Conservation (phyloP, 30 jellyfish, hydroid and myxozoan species). For the Catostylus mosaicus region DNA sequence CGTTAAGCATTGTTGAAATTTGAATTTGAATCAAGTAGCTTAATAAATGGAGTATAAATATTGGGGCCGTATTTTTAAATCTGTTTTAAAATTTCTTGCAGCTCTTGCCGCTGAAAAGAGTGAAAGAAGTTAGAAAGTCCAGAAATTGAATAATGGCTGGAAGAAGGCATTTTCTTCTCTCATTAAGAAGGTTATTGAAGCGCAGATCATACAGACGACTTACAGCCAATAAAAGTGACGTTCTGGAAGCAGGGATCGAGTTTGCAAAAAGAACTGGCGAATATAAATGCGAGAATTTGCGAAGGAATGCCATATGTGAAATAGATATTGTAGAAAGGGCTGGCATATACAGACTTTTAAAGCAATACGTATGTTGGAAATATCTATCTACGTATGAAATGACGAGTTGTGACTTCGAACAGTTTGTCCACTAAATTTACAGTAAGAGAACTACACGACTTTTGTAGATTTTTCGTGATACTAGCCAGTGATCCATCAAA, state of each 20-base stretch:
- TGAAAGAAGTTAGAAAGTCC: too few species aligned
- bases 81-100: too few species aligned
- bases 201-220: conserved; percentile 25
- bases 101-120: too few species aligned
- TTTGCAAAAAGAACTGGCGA: conserved; percentile 35
- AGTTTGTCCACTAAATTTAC: conserved; percentile 11
- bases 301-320: conserved; percentile 67
- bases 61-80: too few species aligned
- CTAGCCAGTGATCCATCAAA: too few species aligned
- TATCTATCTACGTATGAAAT: conserved; percentile 46
- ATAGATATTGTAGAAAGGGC: conserved; percentile 46
- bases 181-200: conserved; percentile 13
- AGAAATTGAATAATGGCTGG: conserved; percentile 22
- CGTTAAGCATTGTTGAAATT: too few species aligned
- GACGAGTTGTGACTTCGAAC: conserved; percentile 47
- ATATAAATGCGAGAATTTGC: conserved; percentile 4
- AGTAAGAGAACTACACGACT: too few species aligned
- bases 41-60: too few species aligned
- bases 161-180: background rate
- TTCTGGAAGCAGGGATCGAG: conserved; percentile 58
- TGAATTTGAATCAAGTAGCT: too few species aligned
- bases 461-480: too few species aligned
- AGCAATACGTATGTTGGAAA: conserved; percentile 51
- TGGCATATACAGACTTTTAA: conserved; percentile 35
- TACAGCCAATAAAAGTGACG: conserved; percentile 10